Conservation (phyloP, 2,888 invertebrate genomes). For the Branchellion lobata region DNA sequence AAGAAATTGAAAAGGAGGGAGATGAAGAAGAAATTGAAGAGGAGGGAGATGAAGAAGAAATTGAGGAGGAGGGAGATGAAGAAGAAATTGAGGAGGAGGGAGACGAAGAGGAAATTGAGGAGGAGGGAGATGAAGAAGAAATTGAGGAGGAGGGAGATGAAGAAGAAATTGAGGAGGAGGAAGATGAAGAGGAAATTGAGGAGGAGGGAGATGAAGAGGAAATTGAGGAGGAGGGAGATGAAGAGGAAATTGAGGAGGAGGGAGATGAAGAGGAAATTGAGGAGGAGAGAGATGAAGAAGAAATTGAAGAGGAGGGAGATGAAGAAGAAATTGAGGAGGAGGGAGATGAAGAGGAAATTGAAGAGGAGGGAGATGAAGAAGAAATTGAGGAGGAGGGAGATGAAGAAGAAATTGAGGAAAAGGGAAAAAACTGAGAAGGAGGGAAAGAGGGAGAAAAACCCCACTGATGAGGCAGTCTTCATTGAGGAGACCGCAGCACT, state of each 20-base stretch:
- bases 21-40: background rate
- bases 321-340: too few relatives aligned
- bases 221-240: background rate
- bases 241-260: too few relatives aligned
- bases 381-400: background rate
- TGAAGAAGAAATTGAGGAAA: background rate
- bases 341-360: background rate
- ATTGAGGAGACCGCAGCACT: conserved; percentile 97
- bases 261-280: background rate
- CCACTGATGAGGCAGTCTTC: conserved; percentile 99
- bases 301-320: background rate
- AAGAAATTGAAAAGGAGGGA: too few relatives aligned
- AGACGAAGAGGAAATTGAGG: background rate
- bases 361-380: background rate
- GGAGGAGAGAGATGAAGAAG: background rate
- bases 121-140: background rate
- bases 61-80: background rate
- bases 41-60: background rate
- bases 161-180: too few relatives aligned
- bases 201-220: background rate
- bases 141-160: background rate
- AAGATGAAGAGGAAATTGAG: background rate
- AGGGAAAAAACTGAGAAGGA: background rate
- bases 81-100: too few relatives aligned
- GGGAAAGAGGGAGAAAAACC: background rate